Evolutionary conservation across 2,797 vertebrate species (phyloP).

Genomic region (Betta splendens): DNA sequence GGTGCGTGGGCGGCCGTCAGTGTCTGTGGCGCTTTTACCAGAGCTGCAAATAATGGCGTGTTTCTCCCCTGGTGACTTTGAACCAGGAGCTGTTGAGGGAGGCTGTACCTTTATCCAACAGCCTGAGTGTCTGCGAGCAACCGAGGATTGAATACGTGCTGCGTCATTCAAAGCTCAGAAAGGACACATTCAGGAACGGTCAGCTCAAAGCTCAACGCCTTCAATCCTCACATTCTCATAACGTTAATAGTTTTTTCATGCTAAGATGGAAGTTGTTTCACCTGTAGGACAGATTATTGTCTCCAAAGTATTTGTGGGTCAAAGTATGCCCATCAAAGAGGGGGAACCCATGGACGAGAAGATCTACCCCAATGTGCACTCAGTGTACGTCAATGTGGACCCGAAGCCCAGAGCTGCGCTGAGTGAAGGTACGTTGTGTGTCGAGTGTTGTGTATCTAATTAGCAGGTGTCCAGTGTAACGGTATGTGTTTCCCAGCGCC

Average conservation of each 20-base stretch:
- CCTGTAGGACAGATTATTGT: conserved; percentile 81
- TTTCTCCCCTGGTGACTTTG: conserved; percentile 34
- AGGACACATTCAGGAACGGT: conserved; percentile 78
- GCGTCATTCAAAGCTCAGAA: conserved; percentile 43
- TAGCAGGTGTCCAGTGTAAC: background rate
- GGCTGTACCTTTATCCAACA: conserved; percentile 82
- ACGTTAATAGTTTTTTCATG: background rate
- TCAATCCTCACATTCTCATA: background rate
- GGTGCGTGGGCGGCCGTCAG: conserved; percentile 57
- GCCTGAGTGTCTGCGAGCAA: conserved; percentile 79
- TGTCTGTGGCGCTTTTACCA: background rate
- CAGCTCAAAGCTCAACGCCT: conserved; percentile 29
- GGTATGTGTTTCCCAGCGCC: conserved; percentile 37
- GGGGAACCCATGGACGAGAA: conserved; percentile 64
- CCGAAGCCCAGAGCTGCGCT: conserved; percentile 42
- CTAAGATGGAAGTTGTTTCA: conserved; percentile 20
- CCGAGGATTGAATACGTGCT: conserved; percentile 77
- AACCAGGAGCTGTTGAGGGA: conserved; percentile 70
- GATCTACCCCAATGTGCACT: conserved; percentile 77
- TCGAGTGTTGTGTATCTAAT: background rate
- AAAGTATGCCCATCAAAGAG: conserved; percentile 70
- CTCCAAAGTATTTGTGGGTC: conserved; percentile 86
- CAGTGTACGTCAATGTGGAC: conserved; percentile 78
- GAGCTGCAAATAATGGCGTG: background rate
- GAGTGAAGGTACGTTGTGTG: conserved; percentile 45